Base-by-base conservation (phyloP, 2,797 vertebrate species). In the Australoheros facetus region DNA sequence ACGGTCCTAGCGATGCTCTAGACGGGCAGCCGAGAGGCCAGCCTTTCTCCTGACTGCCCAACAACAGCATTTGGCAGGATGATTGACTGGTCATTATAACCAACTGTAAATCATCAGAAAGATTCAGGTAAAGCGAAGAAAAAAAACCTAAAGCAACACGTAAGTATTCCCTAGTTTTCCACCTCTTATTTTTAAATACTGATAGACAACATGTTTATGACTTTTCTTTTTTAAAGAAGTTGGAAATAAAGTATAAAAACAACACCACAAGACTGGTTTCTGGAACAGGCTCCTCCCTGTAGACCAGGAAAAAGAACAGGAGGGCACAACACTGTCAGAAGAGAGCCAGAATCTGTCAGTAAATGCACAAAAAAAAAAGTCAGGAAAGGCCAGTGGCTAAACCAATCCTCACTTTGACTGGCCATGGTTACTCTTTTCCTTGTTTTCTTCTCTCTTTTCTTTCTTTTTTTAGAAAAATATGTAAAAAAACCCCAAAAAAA, bases 171-270 rank as follows among this genome's bases (percentile, higher is more conserved):
- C 84, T 82, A 87, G 79, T 94, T 89, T 87, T 91, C 83, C 91
- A 90, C 82, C 90, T 91, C 87, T 78, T 95, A 93, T 96, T 97
- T 80, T 97, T 97, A 98, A 98, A 99, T 99, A 98, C 97, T 98
- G 96, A 97, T 92, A 94, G 88, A 95, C 81, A 80, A 92, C 83
- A 90, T 88, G 90, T 93, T 90, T 86, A 91, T 86, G 73, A 92
- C 79, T 81, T 96, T 85, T 82, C 70, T 74, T 81, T 79, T 71
- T 58, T 57, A 80, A 85, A 71, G 54, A 78, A 71, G 82, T 70
- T 77, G 86, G 84, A 91, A 93, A 92, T 53, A 80, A 90, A 86
- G 83, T 87, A 80, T 79, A 90, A 90, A 88, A 90, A 91, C 79
- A 87, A 86, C 84, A 87, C 87, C 94, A 97, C 92, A 93, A 96